Evolutionary conservation across 1,140 invertebrate genomes (phyloP).

Genomic region (Anoplolepis gracilipes): DNA sequence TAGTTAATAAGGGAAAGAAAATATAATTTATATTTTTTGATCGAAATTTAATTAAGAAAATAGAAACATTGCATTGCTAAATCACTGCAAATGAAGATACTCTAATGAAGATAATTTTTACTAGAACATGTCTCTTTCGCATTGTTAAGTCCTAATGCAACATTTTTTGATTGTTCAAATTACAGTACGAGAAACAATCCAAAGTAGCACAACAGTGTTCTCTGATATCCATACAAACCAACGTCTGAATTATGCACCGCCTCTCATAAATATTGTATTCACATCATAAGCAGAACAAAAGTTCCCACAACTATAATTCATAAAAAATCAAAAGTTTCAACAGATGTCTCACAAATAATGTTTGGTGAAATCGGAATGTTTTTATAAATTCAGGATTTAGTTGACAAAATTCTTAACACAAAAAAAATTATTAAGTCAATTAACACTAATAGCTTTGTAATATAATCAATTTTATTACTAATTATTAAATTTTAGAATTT

Average conservation of each 20-base stretch:
- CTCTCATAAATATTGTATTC: slow-evolving; percentile 27
- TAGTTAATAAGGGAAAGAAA: background rate
- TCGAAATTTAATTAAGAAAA: background rate
- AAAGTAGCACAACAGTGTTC: slow-evolving; percentile 13
- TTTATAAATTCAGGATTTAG: background rate
- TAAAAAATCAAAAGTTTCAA: background rate
- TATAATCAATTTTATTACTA: background rate
- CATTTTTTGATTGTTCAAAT: slow-evolving; percentile 14
- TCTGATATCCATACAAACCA: slow-evolving; percentile 35
- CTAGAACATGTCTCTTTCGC: background rate
- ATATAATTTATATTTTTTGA: background rate
- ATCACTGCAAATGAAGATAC: background rate
- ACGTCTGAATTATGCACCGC: slow-evolving; percentile 15
- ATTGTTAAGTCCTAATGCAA: background rate
- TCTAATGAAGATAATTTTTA: slow-evolving; percentile 24
- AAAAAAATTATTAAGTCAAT: background rate
- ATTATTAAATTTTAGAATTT: background rate
- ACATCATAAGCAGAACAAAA: slow-evolving; percentile 5
- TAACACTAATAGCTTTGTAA: background rate
- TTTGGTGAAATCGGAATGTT: background rate
- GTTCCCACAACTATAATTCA: slow-evolving; percentile 14
- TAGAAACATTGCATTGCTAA: background rate
- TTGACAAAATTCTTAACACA: background rate
- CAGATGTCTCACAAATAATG: background rate
- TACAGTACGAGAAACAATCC: slow-evolving; percentile 25